Base-by-base conservation (phyloP, 2,888 invertebrate species). In the Meganola albula region DNA sequence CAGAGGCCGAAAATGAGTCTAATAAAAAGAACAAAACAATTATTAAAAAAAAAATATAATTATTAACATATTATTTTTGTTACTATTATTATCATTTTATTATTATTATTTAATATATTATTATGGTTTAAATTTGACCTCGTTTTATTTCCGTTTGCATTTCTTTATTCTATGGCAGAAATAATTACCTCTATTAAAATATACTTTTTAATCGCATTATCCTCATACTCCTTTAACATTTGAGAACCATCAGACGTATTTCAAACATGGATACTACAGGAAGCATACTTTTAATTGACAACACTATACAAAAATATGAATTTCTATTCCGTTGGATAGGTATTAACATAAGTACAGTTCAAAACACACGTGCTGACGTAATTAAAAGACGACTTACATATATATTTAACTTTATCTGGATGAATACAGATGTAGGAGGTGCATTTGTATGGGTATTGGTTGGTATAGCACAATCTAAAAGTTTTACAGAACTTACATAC, bases 401-500 rank as follows among this genome's bases (percentile, higher is more conserved):
- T 13, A 18, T 62, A 8, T 35, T 65, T 1, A 74, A 71, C 33
- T 61, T 63, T 2, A 3, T 68, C 0, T 67, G 59, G 57, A 23
- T 71, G 0, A 62, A 64, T 32, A 33, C 21, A 1, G 72, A 66
- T 10, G 12, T 65, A 0, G 4, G 37, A 0, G 73, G 73, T 0
- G 64, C 47, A 0, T 26, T 73, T 2, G 42, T 39, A 2, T 70
- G 58, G 58, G 58, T 74, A 5, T 36, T 61, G 23, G 36, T 49
- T 5, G 67, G 63, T 0, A 43, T 67, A 1, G 10, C 11, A 1
- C 46, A 42, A 1, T 66, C 63, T 0, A 58, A 60, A 32, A 59
- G 48, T 4, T 64, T 75, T 2, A 49, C 52, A 0, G 53, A 55
- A 12, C 25, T 74, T 0, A 71, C 72, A 1, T 66, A 58, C 23